These are phyloP conservation scores for Melanerpes aurifrons DNA, from an alignment of 2,113 vertebrate genomes.

Conservation along the genomic window DNA sequence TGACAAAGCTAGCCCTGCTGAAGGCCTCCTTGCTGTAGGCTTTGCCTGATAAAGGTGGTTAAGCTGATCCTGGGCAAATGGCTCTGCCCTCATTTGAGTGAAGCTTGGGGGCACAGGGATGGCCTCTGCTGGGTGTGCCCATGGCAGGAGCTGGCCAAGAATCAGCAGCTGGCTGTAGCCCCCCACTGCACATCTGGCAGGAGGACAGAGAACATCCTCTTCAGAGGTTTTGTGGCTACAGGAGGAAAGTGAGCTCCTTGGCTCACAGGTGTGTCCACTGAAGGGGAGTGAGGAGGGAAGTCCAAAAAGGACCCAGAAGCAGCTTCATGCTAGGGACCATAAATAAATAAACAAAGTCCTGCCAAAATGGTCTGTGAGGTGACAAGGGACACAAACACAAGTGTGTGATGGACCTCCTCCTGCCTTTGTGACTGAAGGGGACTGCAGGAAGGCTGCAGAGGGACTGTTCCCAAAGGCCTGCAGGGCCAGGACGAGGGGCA, in stretches of 20 bases:
- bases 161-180: conserved; percentile 46
- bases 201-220: conserved; percentile 46
- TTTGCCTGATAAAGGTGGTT: not conserved
- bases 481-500: too few species aligned
- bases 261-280: too few species aligned
- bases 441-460: too few species aligned
- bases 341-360: not conserved
- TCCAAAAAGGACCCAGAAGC: too few species aligned
- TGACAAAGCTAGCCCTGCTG: too few species aligned
- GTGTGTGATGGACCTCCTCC: too few species aligned
- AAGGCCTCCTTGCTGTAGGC: too few species aligned
- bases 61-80: not conserved
- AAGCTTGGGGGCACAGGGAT: not conserved
- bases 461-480: too few species aligned
- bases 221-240: not conserved
- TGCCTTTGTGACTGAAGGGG: too few species aligned
- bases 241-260: not conserved
- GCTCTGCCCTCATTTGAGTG: not conserved
- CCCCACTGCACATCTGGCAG: conserved; percentile 26
- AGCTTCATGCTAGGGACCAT: not conserved
- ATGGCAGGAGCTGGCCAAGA: not conserved
- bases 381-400: not conserved
- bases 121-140: not conserved
- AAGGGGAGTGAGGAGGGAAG: too few species aligned
- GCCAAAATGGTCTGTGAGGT: not conserved